Percentiles rank a stretch among this genome's conserved stretches.
Conservation (phyloP, 2,888 invertebrate species). For the Chesias legatella region DNA sequence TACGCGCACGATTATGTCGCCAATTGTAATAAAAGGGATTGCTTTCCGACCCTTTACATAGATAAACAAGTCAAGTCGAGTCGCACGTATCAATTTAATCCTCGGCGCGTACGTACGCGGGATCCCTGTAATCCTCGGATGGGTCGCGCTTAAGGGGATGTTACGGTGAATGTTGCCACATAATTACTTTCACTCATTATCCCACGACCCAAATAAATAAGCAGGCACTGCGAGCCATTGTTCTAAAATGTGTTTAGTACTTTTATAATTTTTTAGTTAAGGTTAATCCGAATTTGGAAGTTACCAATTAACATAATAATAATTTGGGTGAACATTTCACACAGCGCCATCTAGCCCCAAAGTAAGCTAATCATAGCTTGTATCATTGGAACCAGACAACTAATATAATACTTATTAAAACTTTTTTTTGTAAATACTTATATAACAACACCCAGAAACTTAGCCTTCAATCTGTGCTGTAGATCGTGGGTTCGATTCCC, state of each 20-base stretch:
- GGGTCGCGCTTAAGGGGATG: slow-evolving; percentile 58
- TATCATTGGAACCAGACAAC: too few species aligned
- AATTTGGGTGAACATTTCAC: too few species aligned
- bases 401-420: too few species aligned
- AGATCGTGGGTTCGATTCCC: too few species aligned
- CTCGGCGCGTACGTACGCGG: slow-evolving; percentile 56
- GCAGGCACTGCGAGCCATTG: neutral
- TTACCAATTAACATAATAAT: too few species aligned
- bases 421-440: too few species aligned
- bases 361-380: too few species aligned
- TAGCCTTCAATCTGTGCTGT: too few species aligned
- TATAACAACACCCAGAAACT: too few species aligned
- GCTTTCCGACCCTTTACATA: slow-evolving; percentile 68
- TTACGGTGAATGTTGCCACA: slow-evolving; percentile 66
- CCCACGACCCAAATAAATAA: slow-evolving; percentile 40
- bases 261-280: slow-evolving; percentile 17
- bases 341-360: too few species aligned
- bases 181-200: slow-evolving; percentile 67
- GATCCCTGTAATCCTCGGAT: slow-evolving; percentile 67
- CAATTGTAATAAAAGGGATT: slow-evolving; percentile 70
- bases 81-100: slow-evolving; percentile 76
- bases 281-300: slow-evolving; percentile 3
- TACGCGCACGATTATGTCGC: slow-evolving; percentile 64
- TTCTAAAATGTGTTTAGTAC: neutral
- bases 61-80: slow-evolving; percentile 68